phyloP scores from a whole-genome alignment of 2,797 vertebrate genomes.

The Sibirionetta formosa region DNA sequence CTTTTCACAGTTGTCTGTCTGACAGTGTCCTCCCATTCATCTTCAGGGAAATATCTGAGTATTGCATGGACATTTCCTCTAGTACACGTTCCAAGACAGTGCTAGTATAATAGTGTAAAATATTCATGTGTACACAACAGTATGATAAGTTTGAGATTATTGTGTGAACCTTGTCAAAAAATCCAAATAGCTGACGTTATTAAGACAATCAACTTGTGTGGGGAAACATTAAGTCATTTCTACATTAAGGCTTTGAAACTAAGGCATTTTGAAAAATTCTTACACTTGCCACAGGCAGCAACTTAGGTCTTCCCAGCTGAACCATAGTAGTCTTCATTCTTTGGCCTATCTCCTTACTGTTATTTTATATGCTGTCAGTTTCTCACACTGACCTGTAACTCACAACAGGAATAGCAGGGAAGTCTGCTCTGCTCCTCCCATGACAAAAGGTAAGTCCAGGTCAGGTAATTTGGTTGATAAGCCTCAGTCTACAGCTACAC shows the following conservation, averaged over 20 bases:
- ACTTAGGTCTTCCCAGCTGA: neutral
- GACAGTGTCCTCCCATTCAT: neutral
- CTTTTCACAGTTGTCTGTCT: neutral
- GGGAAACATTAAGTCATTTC: neutral
- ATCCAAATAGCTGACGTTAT: neutral
- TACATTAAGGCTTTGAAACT: neutral
- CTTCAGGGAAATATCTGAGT: neutral
- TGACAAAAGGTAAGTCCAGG: neutral
- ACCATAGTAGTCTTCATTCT: neutral
- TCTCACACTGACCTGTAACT: neutral
- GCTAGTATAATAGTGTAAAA: neutral
- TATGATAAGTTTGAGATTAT: neutral
- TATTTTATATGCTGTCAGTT: neutral
- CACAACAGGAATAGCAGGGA: neutral
- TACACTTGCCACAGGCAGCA: neutral
- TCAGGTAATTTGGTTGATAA: neutral
- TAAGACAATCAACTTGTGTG: accelerated
- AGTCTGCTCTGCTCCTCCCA: neutral
- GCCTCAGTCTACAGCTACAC: accelerated
- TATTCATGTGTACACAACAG: neutral
- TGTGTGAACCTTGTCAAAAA: neutral
- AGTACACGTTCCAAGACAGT: neutral
- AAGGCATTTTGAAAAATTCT: neutral
- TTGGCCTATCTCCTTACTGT: neutral
- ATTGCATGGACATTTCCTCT: neutral